Evolutionary conservation across 2,113 vertebrate genomes (phyloP).

Genomic region (Caracal caracal): DNA sequence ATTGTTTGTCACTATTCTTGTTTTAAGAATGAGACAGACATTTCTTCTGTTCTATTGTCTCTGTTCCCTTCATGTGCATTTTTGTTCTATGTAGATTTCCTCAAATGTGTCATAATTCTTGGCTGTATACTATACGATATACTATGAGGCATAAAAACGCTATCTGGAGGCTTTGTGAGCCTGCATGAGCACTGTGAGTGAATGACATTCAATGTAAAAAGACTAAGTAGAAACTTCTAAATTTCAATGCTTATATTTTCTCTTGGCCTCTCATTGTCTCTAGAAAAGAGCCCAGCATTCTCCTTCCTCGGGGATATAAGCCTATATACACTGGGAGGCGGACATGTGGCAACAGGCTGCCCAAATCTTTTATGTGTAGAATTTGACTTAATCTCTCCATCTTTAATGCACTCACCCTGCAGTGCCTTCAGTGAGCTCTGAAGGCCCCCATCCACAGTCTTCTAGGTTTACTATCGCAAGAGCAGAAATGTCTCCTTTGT

Average conservation of each 20-base stretch:
- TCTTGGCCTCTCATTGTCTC: not conserved
- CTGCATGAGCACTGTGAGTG: not conserved
- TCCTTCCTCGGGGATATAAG: not conserved
- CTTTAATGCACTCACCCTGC: not conserved
- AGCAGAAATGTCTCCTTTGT: not conserved
- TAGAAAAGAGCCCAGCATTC: not conserved
- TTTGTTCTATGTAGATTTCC: not conserved
- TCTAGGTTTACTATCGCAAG: not conserved
- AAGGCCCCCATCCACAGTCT: not conserved
- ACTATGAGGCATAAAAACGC: not conserved
- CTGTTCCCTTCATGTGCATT: not conserved
- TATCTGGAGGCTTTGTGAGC: not conserved
- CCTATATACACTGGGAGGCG: not conserved
- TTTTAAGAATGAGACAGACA: not conserved
- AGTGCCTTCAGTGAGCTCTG: not conserved
- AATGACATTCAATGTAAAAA: not conserved
- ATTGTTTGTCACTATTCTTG: not conserved
- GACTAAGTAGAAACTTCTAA: not conserved
- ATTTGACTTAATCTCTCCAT: not conserved
- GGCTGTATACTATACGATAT: not conserved
- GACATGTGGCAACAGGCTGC: not conserved
- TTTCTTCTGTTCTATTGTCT: not conserved
- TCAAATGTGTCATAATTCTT: not conserved
- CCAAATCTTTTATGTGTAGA: not conserved
- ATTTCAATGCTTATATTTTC: not conserved